Evolutionary conservation across 2,113 vertebrate genomes (phyloP).

Genomic region (Paramormyrops kingsleyae): DNA sequence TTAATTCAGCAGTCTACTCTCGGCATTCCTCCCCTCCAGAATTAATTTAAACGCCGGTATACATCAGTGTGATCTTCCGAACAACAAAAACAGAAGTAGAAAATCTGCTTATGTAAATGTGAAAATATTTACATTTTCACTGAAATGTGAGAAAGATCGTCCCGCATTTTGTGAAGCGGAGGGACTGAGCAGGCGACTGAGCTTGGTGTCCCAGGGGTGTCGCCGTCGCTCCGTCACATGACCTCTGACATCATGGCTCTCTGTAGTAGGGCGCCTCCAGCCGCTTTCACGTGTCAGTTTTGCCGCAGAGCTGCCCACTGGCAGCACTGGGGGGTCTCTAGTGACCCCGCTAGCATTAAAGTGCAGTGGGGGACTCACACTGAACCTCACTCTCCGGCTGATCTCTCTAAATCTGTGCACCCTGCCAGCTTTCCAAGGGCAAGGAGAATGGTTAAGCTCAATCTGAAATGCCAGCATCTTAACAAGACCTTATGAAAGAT

Average conservation of each 20-base stretch:
- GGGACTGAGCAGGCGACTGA: neutral
- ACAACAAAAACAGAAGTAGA: conserved; percentile 51
- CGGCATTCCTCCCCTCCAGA: conserved; percentile 36
- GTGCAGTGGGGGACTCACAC: neutral
- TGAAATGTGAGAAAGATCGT: neutral
- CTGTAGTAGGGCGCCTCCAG: neutral
- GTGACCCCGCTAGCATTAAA: neutral
- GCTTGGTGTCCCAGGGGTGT: conserved; percentile 3
- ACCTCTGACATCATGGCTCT: conserved; percentile 37
- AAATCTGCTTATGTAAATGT: conserved; percentile 59
- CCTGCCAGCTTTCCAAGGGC: neutral
- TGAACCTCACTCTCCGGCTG: neutral
- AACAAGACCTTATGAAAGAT: neutral
- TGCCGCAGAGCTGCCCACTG: neutral
- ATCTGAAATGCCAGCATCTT: neutral
- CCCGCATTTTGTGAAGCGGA: neutral
- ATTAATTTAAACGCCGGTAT: conserved; percentile 60
- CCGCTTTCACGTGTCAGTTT: neutral
- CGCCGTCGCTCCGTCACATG: conserved; percentile 8
- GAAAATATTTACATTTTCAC: conserved; percentile 27
- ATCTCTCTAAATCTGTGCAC: neutral
- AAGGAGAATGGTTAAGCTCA: neutral
- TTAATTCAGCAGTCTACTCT: conserved; percentile 51
- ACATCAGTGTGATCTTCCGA: conserved; percentile 58
- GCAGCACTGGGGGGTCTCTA: neutral